A percentile compares a stretch with the other conserved stretches of the same genome.
Conservation (phyloP, 2,888 invertebrate species). For the Melanophora roralis region DNA sequence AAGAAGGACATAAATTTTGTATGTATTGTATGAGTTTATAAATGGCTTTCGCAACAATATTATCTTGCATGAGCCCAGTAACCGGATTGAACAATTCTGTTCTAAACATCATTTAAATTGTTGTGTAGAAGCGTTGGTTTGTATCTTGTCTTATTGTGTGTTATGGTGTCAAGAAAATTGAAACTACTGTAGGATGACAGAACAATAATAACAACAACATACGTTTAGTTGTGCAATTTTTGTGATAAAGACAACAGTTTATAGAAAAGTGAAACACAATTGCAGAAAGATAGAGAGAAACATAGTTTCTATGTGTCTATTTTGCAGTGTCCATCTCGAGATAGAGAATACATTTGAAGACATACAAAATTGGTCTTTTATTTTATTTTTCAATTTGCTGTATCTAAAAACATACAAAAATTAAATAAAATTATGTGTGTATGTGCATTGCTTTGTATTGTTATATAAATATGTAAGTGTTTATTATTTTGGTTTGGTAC, state of each 20-base stretch:
- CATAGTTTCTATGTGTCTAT: not conserved
- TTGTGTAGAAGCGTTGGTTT: constrained; percentile 7
- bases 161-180: constrained; percentile 63
- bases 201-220: constrained; percentile 49
- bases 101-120: constrained; percentile 39
- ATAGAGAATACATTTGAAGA: too few relatives aligned
- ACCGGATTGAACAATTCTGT: constrained; percentile 65
- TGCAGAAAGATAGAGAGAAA: not conserved
- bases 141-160: constrained; percentile 32
- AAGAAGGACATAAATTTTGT: not conserved
- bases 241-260: constrained; percentile 63
- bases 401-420: too few relatives aligned
- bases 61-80: constrained; percentile 64
- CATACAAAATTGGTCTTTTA: not conserved
- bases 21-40: not conserved
- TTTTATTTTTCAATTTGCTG: not conserved
- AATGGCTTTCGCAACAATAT: constrained; percentile 52
- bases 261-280: constrained; percentile 2
- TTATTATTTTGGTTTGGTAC: not conserved
- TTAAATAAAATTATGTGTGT: too few relatives aligned
- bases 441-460: too few relatives aligned
- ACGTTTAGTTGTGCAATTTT: constrained; percentile 63
- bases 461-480: too few relatives aligned
- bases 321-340: too few relatives aligned
- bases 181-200: constrained; percentile 55